Percentiles rank a stretch among this genome's conserved stretches.
Evolutionary conservation across 2,888 invertebrate species (phyloP).

Genomic region (Melangyna quadrimaculata): DNA sequence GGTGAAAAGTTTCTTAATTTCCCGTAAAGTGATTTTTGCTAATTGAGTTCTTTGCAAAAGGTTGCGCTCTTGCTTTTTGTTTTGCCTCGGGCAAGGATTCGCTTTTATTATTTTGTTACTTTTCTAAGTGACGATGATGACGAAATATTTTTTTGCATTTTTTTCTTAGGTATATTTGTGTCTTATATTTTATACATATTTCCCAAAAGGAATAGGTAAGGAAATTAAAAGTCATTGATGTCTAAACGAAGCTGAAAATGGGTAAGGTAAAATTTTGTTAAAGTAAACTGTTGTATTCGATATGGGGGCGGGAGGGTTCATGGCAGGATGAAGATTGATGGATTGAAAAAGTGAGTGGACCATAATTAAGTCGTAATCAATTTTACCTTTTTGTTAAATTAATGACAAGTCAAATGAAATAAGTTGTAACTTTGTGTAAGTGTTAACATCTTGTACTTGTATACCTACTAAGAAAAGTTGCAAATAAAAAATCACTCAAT

Average conservation of each 20-base stretch:
- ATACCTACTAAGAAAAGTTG: too few species aligned
- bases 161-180: neutral
- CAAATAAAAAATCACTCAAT: too few species aligned
- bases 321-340: neutral
- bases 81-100: neutral
- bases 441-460: too few species aligned
- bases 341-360: neutral
- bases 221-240: slow-evolving; percentile 66
- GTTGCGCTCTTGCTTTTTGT: neutral
- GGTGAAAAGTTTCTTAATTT: slow-evolving; percentile 72
- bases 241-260: slow-evolving; percentile 32
- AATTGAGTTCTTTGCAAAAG: slow-evolving; percentile 66
- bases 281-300: neutral
- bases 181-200: neutral
- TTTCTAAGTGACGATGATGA: slow-evolving; percentile 31
- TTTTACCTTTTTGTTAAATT: slow-evolving; percentile 4
- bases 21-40: slow-evolving; percentile 71
- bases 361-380: slow-evolving; percentile 30
- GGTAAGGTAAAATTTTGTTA: slow-evolving; percentile 24
- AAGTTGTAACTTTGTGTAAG: too few species aligned
- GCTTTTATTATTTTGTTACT: slow-evolving; percentile 47
- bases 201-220: neutral
- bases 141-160: slow-evolving; percentile 57
- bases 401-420: neutral
- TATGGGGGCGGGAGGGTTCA: neutral